Percentiles rank a stretch among this genome's conserved stretches.
Conservation (phyloP, 2,113 vertebrate genomes). For the Ctenomys sociabilis region DNA sequence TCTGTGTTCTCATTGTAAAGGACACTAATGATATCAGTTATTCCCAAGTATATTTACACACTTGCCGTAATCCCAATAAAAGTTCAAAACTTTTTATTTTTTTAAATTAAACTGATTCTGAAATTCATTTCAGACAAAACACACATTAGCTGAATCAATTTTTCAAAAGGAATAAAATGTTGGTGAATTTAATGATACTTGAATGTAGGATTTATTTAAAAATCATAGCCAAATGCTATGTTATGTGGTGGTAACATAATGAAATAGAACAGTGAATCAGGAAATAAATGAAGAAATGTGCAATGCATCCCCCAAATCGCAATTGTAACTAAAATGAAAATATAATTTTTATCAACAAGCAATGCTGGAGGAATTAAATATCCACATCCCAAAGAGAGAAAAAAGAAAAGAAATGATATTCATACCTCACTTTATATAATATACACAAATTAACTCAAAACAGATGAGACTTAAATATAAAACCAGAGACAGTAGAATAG, state of each 20-base stretch:
- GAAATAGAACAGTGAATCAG: background rate
- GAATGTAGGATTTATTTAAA: background rate
- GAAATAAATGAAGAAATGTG: background rate
- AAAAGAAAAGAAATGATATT: background rate
- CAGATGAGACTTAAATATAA: background rate
- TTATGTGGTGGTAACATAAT: background rate
- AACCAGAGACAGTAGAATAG: background rate
- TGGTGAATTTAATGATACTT: background rate
- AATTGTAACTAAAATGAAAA: background rate
- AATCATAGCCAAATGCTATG: background rate
- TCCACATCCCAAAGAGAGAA: background rate
- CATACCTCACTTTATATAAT: background rate
- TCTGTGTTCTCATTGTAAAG: background rate
- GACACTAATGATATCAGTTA: background rate
- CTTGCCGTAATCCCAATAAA: background rate
- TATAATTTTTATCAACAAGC: background rate
- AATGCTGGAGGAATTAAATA: background rate
- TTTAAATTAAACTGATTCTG: background rate
- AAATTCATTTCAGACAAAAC: background rate
- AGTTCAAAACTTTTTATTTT: background rate
- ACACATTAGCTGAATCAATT: background rate
- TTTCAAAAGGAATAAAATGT: background rate
- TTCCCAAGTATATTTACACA: background rate
- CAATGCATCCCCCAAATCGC: background rate
- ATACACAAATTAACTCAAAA: background rate